These are phyloP conservation scores for Disparrhopalites patrizii DNA, from an alignment of 2,888 invertebrate species.

Conservation along the genomic window DNA sequence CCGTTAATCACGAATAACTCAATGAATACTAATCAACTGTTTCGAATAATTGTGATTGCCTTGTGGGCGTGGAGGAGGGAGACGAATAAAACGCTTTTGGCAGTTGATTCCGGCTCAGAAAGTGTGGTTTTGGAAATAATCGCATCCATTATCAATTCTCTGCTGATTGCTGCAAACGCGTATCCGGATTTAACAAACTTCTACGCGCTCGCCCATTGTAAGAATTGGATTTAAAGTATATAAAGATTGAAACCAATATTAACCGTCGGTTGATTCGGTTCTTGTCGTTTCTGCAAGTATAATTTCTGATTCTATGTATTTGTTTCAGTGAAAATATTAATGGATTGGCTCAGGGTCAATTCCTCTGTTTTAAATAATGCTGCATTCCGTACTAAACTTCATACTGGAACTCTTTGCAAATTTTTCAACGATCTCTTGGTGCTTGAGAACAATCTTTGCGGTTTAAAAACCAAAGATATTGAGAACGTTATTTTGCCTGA, in stretches of 20 bases:
- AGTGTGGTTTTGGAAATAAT: constrained; percentile 38
- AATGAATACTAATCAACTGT: constrained; percentile 40
- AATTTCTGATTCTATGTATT: constrained; percentile 1
- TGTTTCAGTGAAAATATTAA: constrained; percentile 44
- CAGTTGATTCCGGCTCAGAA: constrained; percentile 25
- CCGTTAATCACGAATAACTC: constrained; percentile 39
- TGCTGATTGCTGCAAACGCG: constrained; percentile 37
- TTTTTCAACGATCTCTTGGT: constrained; percentile 42
- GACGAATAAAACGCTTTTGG: constrained; percentile 29
- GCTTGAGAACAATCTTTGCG: constrained; percentile 32
- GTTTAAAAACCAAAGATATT: constrained; percentile 27
- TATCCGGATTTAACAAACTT: constrained; percentile 31
- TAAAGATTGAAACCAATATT: neutral
- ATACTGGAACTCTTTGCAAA: constrained; percentile 37
- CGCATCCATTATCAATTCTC: constrained; percentile 39
- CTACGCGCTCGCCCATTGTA: constrained; percentile 43
- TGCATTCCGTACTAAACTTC: constrained; percentile 36
- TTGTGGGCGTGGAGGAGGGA: constrained; percentile 45
- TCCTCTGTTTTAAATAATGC: constrained; percentile 28
- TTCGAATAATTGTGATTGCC: constrained; percentile 41
- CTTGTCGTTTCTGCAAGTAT: too few species aligned
- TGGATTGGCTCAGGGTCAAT: constrained; percentile 44
- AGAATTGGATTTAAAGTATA: constrained; percentile 11
- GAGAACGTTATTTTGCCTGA: constrained; percentile 44
- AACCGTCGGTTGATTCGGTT: too few species aligned